Evolutionary conservation across 2,113 vertebrate genomes (phyloP), one percentile per base, ranked within the genome.

Genomic region (Lamprologus speciosus): DNA sequence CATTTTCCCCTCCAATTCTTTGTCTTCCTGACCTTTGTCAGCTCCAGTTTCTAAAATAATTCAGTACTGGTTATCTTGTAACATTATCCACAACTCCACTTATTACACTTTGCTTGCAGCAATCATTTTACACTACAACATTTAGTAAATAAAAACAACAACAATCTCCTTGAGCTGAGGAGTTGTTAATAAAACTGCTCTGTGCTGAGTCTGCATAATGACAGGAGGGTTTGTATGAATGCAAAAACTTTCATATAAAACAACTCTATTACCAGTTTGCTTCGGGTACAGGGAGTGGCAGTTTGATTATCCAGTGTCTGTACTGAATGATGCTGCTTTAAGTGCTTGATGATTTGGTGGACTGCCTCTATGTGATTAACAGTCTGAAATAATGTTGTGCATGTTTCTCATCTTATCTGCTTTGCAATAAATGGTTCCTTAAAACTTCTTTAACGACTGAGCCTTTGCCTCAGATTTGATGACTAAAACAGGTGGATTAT

Each of bases 401-500:
- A 51, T 51, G 17, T 51, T 53, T 53, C 51, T 53, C 1, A 1
- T 53, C 51, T 53, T 4, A 53, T 21, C 51, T 53, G 19, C 19
- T 53, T 53, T 0, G 51, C n/a, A 21, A 53, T 1, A 53, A 54
- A 54, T 11, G 51, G 1, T 21, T 21, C 19, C 0, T 54, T 54
- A 54, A 21, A 53, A 0, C 51, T 21, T 54, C 51, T 54, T 11
- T 11, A 21, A 54, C 0, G 19, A 54, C 51, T 11, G 51, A 21
- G 51, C 51, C n/a, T 54, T 54, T 21, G 19, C 9, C 19, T 53
- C 9, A 2, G 51, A 2, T 53, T 53, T 21, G n/a, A 21, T 54
- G n/a, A 54, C n/a, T 21, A 54, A 54, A 54, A 9, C 0, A 0
- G 50, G 19, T 53, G 5, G 9, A 51, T 51, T 9, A 51, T 51